Conservation (phyloP, 30 jellyfish, hydroid and myxozoan genomes). For the Clytia hemisphaerica region DNA sequence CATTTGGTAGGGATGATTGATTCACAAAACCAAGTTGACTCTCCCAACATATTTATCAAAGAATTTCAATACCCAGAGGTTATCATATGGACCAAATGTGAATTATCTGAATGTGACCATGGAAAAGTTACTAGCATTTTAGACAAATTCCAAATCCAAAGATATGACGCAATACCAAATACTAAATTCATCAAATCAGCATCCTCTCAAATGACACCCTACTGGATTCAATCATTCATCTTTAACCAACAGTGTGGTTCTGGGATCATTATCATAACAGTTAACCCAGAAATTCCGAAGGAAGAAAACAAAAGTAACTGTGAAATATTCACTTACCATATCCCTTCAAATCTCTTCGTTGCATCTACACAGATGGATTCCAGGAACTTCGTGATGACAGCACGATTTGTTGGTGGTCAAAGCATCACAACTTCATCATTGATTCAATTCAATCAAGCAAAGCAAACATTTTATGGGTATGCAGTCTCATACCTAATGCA, state of each 20-base stretch:
- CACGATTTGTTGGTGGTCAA: not conserved
- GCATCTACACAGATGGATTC: conserved; percentile 1
- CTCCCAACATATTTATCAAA: conserved; percentile 6
- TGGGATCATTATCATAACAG: too few relatives aligned
- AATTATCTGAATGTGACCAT: too few relatives aligned
- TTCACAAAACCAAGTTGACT: not conserved
- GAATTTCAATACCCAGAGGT: conserved; percentile 27
- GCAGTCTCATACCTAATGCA: too few relatives aligned
- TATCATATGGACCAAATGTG: too few relatives aligned
- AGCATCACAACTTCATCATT: conserved; percentile 35
- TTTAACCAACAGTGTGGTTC: too few relatives aligned
- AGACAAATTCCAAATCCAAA: conserved; percentile 40
- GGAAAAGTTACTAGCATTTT: too few relatives aligned
- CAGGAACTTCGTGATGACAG: not conserved
- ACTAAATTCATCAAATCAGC: too few relatives aligned
- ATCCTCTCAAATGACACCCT: too few relatives aligned
- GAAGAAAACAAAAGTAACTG: conserved; percentile 18
- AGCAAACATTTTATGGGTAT: conserved; percentile 49
- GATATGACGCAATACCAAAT: conserved; percentile 48
- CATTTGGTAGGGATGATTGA: conserved; percentile 6
- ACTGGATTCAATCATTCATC: too few relatives aligned
- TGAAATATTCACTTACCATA: not conserved
- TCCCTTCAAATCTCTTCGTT: conserved; percentile 12
- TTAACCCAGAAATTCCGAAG: too few relatives aligned
- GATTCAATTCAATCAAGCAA: conserved; percentile 42